Percentiles rank a stretch among this genome's conserved stretches.
These are phyloP conservation scores for Drosophila setosimentum DNA, from an alignment of 2,888 invertebrate genomes.

Conservation along the genomic window DNA sequence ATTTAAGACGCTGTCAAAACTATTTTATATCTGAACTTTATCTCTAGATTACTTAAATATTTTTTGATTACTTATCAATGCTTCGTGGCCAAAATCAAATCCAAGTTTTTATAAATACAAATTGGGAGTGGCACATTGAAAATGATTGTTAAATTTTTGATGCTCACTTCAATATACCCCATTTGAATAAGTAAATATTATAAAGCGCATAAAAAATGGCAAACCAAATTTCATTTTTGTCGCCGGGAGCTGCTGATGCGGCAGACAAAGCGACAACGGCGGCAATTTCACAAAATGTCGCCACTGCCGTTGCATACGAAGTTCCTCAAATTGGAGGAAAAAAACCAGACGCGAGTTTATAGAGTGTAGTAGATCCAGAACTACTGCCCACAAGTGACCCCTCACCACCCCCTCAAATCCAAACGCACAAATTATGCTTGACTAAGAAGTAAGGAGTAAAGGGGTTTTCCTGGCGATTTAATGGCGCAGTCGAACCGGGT, in stretches of 20 bases:
- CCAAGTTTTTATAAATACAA: not conserved
- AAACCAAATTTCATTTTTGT: constrained; percentile 57
- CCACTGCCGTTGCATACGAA: constrained; percentile 24
- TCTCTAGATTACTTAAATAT: not conserved
- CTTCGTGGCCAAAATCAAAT: not conserved
- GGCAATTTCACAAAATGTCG: constrained; percentile 45
- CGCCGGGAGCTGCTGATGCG: constrained; percentile 43
- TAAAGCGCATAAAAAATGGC: constrained; percentile 29
- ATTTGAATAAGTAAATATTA: not conserved
- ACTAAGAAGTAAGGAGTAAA: constrained; percentile 26
- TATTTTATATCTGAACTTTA: not conserved
- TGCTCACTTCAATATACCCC: constrained; percentile 8
- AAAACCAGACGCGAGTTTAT: constrained; percentile 11
- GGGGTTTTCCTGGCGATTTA: constrained; percentile 70
- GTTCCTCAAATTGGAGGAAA: constrained; percentile 25
- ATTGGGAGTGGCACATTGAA: not conserved
- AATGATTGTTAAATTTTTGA: not conserved
- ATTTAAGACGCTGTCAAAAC: not conserved
- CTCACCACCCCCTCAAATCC: constrained; percentile 12
- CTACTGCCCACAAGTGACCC: not conserved
- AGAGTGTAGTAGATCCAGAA: constrained; percentile 22
- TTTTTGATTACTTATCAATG: not conserved
- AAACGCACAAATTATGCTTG: constrained; percentile 43
- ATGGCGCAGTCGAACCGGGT: constrained; percentile 30
- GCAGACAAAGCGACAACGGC: constrained; percentile 43